Base-by-base conservation (phyloP, 2,113 vertebrate species). In the Trachemys scripta region DNA sequence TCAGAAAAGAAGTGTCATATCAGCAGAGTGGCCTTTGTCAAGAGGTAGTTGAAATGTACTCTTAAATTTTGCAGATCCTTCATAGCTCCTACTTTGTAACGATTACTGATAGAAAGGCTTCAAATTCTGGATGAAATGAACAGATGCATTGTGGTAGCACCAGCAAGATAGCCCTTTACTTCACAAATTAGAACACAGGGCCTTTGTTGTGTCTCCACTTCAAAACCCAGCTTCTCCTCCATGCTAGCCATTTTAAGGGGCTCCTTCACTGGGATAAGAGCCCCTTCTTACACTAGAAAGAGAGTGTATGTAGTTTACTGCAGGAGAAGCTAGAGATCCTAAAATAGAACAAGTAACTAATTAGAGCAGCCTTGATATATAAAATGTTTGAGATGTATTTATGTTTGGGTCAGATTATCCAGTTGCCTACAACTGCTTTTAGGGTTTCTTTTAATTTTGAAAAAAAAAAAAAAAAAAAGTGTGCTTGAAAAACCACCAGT, bases 401-500 rank as follows among this genome's bases (percentile, higher is more conserved):
- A 5, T 22, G 11, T 75, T 27, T 83, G 76, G 51, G 5, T 72
- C 17, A 72, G 19, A 38, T 75, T 17, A 82, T 5, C 8, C 14
- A 62, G 57, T 10, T 51, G 22, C 81, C 91, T 59, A 38, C 16
- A 50, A 13, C 3, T 65, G 54, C n/a, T 79, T 11, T 49, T 53
- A 59, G 24, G 29, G 62, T 80, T 65, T 75, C 69, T 56, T 53
- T 53, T 25, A 47, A 35, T 27, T 81, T 31, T 54, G 50, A 47
- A 2, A n/a, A n/a, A n/a, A n/a, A n/a, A n/a, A n/a, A 38, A 2
- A 5, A 51, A 6, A 45, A 45, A 24, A 8, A 62, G 14, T 2
- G 5, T 47, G 20, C 65, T n/a, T 3, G 10, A 85, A 53, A 51
- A 51, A 57, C 10, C 50, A 38, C 45, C 69, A 38, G 42, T 5